A percentile compares a stretch with the other conserved stretches of the same genome.
These are phyloP conservation scores for Turnix velox DNA, from an alignment of 2,113 vertebrate genomes.

Conservation along the genomic window DNA sequence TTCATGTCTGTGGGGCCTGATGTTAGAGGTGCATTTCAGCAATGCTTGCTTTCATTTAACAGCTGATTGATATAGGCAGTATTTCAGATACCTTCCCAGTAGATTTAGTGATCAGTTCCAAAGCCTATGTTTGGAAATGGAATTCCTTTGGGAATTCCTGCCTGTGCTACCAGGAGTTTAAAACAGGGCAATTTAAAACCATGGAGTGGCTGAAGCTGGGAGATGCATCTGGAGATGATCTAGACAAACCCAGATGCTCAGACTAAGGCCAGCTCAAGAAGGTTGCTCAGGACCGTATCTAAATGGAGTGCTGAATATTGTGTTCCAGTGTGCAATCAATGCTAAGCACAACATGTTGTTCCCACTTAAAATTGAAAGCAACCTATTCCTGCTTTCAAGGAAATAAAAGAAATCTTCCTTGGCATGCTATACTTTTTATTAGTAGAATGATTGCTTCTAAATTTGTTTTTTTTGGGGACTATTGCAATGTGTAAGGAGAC, in stretches of 20 bases:
- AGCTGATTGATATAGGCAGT: neutral
- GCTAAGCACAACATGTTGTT: neutral
- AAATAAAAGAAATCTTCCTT: neutral
- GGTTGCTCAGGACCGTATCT: neutral
- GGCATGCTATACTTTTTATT: neutral
- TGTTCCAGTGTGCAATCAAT: neutral
- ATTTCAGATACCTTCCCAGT: neutral
- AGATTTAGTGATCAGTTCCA: neutral
- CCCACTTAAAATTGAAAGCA: neutral
- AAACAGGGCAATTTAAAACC: neutral
- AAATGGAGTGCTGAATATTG: neutral
- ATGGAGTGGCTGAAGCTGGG: neutral
- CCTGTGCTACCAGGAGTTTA: neutral
- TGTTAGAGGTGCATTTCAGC: neutral
- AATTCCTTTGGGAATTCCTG: neutral
- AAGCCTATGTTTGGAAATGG: neutral
- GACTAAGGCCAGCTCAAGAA: neutral
- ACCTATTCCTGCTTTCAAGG: neutral
- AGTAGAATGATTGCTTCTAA: neutral
- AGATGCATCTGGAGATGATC: neutral
- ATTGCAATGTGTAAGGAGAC: neutral
- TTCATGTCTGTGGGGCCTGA: neutral
- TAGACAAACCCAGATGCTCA: neutral
- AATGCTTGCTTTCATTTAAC: neutral
- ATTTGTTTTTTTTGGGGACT: neutral